A percentile compares a stretch with the other conserved stretches of the same genome.
phyloP scores from a whole-genome alignment of 2,888 invertebrate species.

The Idaea dimidiata region DNA sequence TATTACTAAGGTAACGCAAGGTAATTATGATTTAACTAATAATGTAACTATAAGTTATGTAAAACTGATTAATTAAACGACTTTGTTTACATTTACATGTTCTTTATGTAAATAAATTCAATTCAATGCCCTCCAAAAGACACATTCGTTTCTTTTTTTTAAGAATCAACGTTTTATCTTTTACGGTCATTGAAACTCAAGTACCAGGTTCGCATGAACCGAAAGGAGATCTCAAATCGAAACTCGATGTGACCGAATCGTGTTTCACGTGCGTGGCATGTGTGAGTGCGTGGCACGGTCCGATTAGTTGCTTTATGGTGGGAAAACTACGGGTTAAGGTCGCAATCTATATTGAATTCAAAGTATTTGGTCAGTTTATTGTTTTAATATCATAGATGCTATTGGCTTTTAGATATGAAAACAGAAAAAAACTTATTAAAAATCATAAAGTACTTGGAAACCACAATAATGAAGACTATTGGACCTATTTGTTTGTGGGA shows the following conservation, averaged over 20 bases:
- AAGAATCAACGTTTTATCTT: conserved; percentile 13
- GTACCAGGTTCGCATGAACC: conserved; percentile 24
- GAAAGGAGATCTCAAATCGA: conserved; percentile 20
- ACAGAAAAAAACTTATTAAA: not conserved
- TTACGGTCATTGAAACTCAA: conserved; percentile 23
- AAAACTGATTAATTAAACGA: not conserved
- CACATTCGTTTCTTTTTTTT: not conserved
- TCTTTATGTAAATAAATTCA: not conserved
- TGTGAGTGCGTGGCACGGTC: conserved; percentile 36
- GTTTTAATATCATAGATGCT: not conserved
- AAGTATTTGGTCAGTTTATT: not conserved
- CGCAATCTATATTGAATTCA: conserved; percentile 22
- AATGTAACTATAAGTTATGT: not conserved
- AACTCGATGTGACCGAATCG: conserved; percentile 35
- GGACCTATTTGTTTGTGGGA: not conserved
- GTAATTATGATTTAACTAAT: not conserved
- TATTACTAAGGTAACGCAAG: no score
- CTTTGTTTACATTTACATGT: not conserved
- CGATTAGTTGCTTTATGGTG: conserved; percentile 38
- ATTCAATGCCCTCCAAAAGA: not conserved
- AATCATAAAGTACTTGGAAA: not conserved
- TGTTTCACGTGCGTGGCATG: conserved; percentile 32
- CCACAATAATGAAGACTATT: not conserved
- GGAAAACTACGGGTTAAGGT: conserved; percentile 48
- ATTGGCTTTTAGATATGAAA: not conserved